A percentile compares a stretch with the other conserved stretches of the same genome.
These are phyloP conservation scores for Leptopilina boulardi DNA, from an alignment of 1,140 invertebrate species.

Conservation along the genomic window DNA sequence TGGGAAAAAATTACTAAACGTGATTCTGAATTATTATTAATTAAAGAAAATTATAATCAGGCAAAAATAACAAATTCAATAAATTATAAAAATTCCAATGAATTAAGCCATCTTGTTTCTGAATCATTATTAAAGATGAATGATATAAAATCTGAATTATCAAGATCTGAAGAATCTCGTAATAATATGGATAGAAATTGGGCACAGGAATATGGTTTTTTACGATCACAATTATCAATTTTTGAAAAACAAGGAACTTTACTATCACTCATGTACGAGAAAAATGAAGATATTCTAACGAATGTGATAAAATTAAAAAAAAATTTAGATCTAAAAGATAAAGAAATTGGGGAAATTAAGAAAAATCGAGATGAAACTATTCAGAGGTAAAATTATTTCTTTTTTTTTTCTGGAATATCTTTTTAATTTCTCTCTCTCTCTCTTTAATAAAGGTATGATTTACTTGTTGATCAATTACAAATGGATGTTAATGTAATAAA, in stretches of 20 bases:
- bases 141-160: constrained; percentile 52
- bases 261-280: constrained; percentile 52
- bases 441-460: constrained; percentile 39
- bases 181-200: constrained; percentile 55
- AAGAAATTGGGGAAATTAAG: constrained; percentile 56
- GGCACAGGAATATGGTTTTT: constrained; percentile 55
- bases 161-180: constrained; percentile 52
- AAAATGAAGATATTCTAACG: constrained; percentile 48
- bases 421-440: no score
- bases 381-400: constrained; percentile 52
- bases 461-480: constrained; percentile 54
- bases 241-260: constrained; percentile 59
- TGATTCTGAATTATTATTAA: constrained; percentile 55
- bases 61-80: constrained; percentile 49
- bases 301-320: constrained; percentile 58
- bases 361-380: constrained; percentile 56
- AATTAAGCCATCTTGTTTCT: constrained; percentile 55
- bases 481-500: constrained; percentile 44
- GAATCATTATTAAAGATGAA: constrained; percentile 52
- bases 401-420: constrained; percentile 5
- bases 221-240: constrained; percentile 49
- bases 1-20: constrained; percentile 48
- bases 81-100: constrained; percentile 52
- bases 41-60: constrained; percentile 52
- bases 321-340: constrained; percentile 56